Percentiles rank a stretch among this genome's conserved stretches.
These are phyloP conservation scores for Spea multiplicata DNA, from an alignment of 2,113 vertebrate species.

Conservation along the genomic window DNA sequence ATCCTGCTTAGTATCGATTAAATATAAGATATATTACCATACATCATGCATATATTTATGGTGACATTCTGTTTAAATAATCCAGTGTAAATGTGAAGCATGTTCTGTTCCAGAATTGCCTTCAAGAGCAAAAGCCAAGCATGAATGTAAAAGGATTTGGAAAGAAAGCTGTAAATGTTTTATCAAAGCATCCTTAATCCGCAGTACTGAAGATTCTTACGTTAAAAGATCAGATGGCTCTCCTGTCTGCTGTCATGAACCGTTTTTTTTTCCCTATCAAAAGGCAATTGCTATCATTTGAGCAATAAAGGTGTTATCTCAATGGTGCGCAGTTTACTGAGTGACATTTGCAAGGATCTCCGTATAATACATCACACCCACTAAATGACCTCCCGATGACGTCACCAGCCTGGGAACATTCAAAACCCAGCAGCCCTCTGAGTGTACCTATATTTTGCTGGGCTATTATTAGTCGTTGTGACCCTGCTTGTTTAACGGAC, in stretches of 20 bases:
- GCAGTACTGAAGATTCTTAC: background rate
- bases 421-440: no score
- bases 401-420: no score
- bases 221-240: background rate
- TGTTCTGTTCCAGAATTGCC: background rate
- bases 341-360: background rate
- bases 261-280: background rate
- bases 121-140: background rate
- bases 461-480: no score
- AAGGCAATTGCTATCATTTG: slow-evolving; percentile 1
- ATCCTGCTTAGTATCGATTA: no score
- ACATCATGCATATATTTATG: no score
- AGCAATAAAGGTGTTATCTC: slow-evolving; percentile 14
- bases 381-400: no score
- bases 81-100: no score
- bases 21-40: no score
- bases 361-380: background rate
- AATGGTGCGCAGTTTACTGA: background rate
- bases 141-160: background rate
- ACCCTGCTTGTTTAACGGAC: no score
- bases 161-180: background rate
- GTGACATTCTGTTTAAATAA: no score
- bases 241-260: background rate
- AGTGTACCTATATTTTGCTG: no score
- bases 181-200: background rate